Evolutionary conservation across 2,113 vertebrate genomes (phyloP), one percentile per base, ranked within the genome.

Genomic region (Paralichthys olivaceus): DNA sequence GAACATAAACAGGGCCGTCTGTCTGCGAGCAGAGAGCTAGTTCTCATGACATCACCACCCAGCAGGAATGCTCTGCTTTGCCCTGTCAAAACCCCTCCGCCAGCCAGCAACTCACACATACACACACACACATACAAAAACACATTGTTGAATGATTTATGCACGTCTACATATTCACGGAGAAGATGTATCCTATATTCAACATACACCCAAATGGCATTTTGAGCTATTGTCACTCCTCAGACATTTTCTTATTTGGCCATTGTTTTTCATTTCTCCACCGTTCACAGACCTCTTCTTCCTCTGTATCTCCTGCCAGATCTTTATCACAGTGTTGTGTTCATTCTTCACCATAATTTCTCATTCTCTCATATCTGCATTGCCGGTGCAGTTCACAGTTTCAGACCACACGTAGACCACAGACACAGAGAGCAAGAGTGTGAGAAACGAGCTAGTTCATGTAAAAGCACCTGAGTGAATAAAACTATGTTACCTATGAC

Each of bases 21-120:
- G 94, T 92, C 93, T 86, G 79, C 85, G 64, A 90, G 88, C 83
- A 57, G 76, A 88, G 84, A 92, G 90, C 88, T 87, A 91, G 93
- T 95, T 95, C 94, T 95, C 94, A 95, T 95, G 93, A 95, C 94
- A 95, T 95, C 94, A 95, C 90, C 93, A 89, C 89, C 79, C 90
- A 88, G 90, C 93, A 93, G 94, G 94, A 95, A 95, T 95, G 93
- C 90, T 88, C 83, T 57, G 82, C 89, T 92, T 87, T 90, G 90
- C 88, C 88, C 90, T 84, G 89, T 92, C 92, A 92, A 93, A 94
- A 93, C 80, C 90, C 79, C 84, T 87, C 75, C 67, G 85, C 77
- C 61, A 40, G 88, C 84, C 89, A 84, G 87, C 53, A 55, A 55
- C 53, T 66, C 66, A 22, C 81, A 43, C 53, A 72, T 59, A 63